Evolutionary conservation across 2,888 invertebrate genomes (phyloP), one percentile per base, ranked within the genome.

Genomic region (Pollenia angustigena): DNA sequence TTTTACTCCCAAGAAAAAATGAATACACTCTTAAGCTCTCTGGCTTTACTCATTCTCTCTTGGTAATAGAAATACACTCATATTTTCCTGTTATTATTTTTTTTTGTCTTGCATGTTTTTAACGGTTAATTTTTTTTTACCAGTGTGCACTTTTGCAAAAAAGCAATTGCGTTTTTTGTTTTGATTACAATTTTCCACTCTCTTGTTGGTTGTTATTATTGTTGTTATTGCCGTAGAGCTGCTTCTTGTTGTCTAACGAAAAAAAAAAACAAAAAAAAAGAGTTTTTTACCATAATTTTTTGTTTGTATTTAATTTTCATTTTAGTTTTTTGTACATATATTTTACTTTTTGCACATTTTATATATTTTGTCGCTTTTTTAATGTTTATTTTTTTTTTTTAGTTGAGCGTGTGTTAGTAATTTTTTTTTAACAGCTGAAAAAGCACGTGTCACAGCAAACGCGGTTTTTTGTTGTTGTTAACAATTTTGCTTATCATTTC

Each of bases 351-450:
- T 75, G 16, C 54, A 18, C 48, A 40, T 46, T 50, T 71, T 60
- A 32, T 32, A 32, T 32, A 52, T 54, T 69, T 78, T 74, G 80
- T 42, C 71, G 60, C 50, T 85, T 72, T 87, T 88, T 78, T 68
- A 46, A 82, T 87, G 71, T 79, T 82, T 78, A 80, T 88, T 60
- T 74, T 74, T 64, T 71, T 88, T 89, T 87, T 88, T 88, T 18
- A 6, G 16, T 58, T 4, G 56, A 54, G 56, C 64, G 14, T 42
- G 54, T 44, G 50, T 56, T 40, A 66, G 23, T 40, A 88, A 90
- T 88, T 89, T 88, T 88, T 89, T 90, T 90, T 90, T 90, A 91
- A 92, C 91, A 92, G 92, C 92, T 92, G 92, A 92, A 92, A 91
- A 92, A 92, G 92, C 91, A 92, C 91, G 92, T 92, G 92, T 92